Conservation (phyloP, 2,797 vertebrate species). For the Columba guinea region DNA sequence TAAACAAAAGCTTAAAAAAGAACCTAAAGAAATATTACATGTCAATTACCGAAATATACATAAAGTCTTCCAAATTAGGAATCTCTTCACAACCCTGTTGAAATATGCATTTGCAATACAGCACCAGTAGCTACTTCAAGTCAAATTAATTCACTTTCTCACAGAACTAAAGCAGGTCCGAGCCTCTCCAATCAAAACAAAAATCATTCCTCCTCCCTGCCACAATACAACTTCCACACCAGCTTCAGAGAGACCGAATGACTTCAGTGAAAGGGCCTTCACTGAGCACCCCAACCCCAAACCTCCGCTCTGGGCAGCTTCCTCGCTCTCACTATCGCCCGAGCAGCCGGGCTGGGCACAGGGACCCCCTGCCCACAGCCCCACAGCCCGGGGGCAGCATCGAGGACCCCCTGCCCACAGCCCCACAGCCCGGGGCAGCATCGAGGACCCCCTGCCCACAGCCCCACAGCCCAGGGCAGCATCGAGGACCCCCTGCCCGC, state of each 20-base stretch:
- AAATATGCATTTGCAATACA: neutral
- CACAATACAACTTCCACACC: neutral
- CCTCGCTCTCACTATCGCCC: neutral
- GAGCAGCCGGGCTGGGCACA: too few species aligned
- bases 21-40: neutral
- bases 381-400: too few species aligned
- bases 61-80: neutral
- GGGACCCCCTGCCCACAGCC: too few species aligned
- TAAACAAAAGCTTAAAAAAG: slow-evolving; percentile 5
- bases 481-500: too few species aligned
- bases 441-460: too few species aligned
- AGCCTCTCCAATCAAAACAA: neutral
- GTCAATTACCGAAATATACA: neutral
- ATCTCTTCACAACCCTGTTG: neutral
- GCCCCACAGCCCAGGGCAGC: too few species aligned
- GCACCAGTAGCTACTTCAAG: neutral
- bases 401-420: too few species aligned
- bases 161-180: neutral
- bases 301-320: neutral
- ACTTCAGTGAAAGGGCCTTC: neutral
- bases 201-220: neutral
- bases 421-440: too few species aligned
- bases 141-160: neutral
- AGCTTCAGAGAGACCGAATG: neutral
- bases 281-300: fast-evolving